Conservation (phyloP, 1,140 invertebrate species). For the Caenorhabditis brenneri region DNA sequence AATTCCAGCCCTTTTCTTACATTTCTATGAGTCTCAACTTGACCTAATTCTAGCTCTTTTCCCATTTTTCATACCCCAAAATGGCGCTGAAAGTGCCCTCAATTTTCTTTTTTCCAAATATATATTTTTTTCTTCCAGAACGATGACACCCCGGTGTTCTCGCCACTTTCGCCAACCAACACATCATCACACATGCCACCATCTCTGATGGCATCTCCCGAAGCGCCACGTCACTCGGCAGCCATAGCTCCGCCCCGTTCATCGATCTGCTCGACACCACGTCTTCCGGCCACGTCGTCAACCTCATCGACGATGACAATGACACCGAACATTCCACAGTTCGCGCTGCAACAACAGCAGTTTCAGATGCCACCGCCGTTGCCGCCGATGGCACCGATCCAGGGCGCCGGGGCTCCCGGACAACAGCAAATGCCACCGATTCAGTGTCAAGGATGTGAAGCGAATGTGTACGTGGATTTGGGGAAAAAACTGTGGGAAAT, state of each 20-base stretch:
- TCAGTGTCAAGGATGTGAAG: slow-evolving; percentile 22
- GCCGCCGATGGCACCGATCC: no score
- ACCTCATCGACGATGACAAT: background rate
- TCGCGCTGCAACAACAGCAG: background rate
- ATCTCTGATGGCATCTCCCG: background rate
- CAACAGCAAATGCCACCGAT: background rate
- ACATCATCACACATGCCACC: slow-evolving; percentile 11
- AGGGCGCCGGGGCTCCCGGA: no score
- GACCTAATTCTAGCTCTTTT: no score
- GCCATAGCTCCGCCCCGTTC: slow-evolving; percentile 10
- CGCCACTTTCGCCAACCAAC: slow-evolving; percentile 19
- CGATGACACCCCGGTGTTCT: slow-evolving; percentile 24
- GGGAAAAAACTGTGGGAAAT: no score
- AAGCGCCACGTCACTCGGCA: background rate
- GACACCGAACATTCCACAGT: background rate
- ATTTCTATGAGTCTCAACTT: no score
- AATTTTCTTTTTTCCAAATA: background rate
- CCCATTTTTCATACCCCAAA: background rate
- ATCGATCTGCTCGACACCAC: background rate
- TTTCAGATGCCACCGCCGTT: no score
- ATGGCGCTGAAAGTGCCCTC: background rate
- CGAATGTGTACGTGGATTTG: background rate
- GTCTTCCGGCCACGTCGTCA: background rate
- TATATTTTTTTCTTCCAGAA: slow-evolving; percentile 1
- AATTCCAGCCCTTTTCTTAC: background rate